These are phyloP conservation scores for Anthoptus insignis DNA, from an alignment of 2,888 invertebrate species.

Conservation along the genomic window DNA sequence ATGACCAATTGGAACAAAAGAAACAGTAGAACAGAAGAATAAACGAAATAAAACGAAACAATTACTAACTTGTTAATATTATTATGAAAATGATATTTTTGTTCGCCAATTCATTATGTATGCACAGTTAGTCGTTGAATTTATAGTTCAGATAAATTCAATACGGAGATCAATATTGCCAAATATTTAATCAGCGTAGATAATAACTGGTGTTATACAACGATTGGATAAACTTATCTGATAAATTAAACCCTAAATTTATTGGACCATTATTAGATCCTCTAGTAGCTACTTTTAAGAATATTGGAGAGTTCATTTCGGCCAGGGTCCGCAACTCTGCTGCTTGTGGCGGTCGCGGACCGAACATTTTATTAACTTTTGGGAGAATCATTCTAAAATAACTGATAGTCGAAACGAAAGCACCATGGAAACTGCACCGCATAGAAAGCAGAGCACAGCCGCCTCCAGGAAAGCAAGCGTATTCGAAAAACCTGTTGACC, in stretches of 20 bases:
- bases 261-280: too few species aligned
- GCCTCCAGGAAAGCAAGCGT: constrained; percentile 16
- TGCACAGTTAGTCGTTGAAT: too few species aligned
- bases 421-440: not conserved
- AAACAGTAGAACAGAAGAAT: too few species aligned
- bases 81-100: too few species aligned
- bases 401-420: constrained; percentile 25
- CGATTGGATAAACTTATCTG: constrained; percentile 20
- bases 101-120: too few species aligned
- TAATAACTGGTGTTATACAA: not conserved
- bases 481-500: constrained; percentile 55
- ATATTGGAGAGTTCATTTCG: constrained; percentile 6
- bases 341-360: not conserved
- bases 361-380: too few species aligned
- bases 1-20: too few species aligned
- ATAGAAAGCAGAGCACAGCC: constrained; percentile 3
- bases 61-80: too few species aligned
- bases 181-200: not conserved
- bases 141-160: too few species aligned
- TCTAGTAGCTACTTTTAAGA: constrained; percentile 16
- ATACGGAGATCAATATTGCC: not conserved
- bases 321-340: not conserved
- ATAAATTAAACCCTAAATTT: too few species aligned
- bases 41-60: too few species aligned
- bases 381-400: constrained; percentile 45